Percentiles rank a stretch among this genome's conserved stretches.
These are phyloP conservation scores for Tautogolabrus adspersus DNA, from an alignment of 2,113 vertebrate species.

Conservation along the genomic window DNA sequence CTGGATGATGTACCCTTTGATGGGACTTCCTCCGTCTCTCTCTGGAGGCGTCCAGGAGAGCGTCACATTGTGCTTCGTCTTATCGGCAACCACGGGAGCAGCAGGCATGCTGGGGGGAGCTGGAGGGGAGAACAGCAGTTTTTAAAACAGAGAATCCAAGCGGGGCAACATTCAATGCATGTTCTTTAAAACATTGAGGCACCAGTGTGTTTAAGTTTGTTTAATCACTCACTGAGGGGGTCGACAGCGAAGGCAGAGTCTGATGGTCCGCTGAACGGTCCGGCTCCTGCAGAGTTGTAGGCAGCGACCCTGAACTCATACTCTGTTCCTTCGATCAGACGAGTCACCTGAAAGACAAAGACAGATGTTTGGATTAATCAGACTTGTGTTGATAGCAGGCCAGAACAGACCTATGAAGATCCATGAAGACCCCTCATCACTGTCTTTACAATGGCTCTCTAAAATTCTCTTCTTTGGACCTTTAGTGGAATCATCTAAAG, in stretches of 20 bases:
- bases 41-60: slow-evolving; percentile 93
- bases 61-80: slow-evolving; percentile 93
- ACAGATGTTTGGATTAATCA: neutral
- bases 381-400: too few relatives aligned
- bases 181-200: neutral
- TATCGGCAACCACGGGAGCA: slow-evolving; percentile 91
- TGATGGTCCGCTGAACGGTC: slow-evolving; percentile 94
- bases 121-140: slow-evolving; percentile 59
- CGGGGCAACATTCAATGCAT: neutral
- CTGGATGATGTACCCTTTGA: slow-evolving; percentile 98
- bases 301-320: slow-evolving; percentile 98
- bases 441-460: too few relatives aligned
- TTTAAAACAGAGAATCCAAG: neutral
- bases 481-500: too few relatives aligned
- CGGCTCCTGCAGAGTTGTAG: slow-evolving; percentile 91
- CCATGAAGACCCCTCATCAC: too few relatives aligned
- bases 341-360: slow-evolving; percentile 83
- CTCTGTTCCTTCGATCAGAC: slow-evolving; percentile 92
- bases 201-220: too few relatives aligned
- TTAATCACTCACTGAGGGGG: slow-evolving; percentile 90
- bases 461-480: too few relatives aligned
- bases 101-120: slow-evolving; percentile 94
- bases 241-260: slow-evolving; percentile 93
- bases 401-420: too few relatives aligned
- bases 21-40: slow-evolving; percentile 94